Evolutionary conservation across 1,140 invertebrate genomes (phyloP), one percentile per base, ranked within the genome.

Genomic region (Ips nitidus): DNA sequence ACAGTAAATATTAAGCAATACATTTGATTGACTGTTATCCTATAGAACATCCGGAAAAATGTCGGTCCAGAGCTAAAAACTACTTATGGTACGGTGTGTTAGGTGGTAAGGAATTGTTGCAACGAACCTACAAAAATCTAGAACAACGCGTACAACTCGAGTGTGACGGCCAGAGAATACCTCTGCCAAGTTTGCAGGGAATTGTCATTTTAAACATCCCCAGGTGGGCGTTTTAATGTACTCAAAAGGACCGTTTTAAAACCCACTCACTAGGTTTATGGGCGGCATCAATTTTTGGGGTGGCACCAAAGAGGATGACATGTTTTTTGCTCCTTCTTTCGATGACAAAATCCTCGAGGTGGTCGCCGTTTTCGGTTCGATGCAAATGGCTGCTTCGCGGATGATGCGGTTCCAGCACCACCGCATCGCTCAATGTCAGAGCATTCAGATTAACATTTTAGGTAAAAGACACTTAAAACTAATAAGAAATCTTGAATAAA

Each of bases 231-330:
- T 38, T 59, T 2, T 1, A 41, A 2, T n/a, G 41, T 41, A 41
- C 8, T 1, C 4, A 64, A n/a, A 38, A 52, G 2, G 40, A 52
- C 40, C 52, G 40, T 39, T 5, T 2, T 2, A 41, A 64, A 53
- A 38, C 37, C 5, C 2, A 37, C 3, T 77, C 82, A 79, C 6
- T 77, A 93, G 94, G 78, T 98, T 98, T 81, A 96, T 97, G 91
- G 97, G 97, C 4, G 97, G 97, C 42, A 96, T 95, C n/a, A 98
- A 98, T 81, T 98, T 98, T 80, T 98, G 97, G 97, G 96, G 95
- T 67, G 93, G 92, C 1, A 90, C 89, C 3, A 93, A 95, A 79
- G 92, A 92, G 75, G 94, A 94, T 74, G 93, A 95, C 73, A 84
- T 93, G 8, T 97, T 96, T 77, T 81, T 95, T 7, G 89, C 92